phyloP scores from a whole-genome alignment of 2,797 vertebrate species.

The Ataeniobius toweri region DNA sequence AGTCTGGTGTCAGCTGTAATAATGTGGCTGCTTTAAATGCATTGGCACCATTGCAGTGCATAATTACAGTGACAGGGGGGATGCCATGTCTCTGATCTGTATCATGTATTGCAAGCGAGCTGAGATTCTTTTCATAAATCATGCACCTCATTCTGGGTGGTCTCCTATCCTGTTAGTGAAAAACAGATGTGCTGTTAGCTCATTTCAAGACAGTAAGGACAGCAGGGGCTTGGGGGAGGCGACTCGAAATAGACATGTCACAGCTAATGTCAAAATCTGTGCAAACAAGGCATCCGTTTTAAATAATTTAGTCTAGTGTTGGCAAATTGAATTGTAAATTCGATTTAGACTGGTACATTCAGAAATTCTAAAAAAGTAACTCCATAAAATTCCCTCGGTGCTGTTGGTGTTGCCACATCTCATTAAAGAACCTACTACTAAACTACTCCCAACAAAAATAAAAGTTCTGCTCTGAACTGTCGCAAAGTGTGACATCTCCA shows the following conservation, averaged over 20 bases:
- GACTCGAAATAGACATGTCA: conserved; percentile 13
- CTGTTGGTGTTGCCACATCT: neutral
- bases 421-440: neutral
- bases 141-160: conserved; percentile 54
- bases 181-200: conserved; percentile 33
- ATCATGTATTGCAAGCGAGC: conserved; percentile 56
- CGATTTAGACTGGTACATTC: neutral
- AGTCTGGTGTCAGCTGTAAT: conserved; percentile 73
- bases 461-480: neutral
- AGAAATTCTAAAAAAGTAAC: neutral
- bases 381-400: no score
- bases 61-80: conserved; percentile 64
- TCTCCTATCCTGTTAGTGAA: conserved; percentile 50
- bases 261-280: no score
- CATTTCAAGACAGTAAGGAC: neutral
- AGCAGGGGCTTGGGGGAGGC: neutral
- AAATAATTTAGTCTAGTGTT: neutral
- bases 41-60: conserved; percentile 65
- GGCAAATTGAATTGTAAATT: neutral
- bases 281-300: neutral
- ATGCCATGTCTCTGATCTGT: conserved; percentile 60
- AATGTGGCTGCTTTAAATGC: conserved; percentile 74
- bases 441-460: neutral
- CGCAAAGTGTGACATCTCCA: no score
- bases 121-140: conserved; percentile 55